These are phyloP conservation scores for Zaprionus obscuricornis DNA, from an alignment of 2,888 invertebrate species.

Conservation along the genomic window DNA sequence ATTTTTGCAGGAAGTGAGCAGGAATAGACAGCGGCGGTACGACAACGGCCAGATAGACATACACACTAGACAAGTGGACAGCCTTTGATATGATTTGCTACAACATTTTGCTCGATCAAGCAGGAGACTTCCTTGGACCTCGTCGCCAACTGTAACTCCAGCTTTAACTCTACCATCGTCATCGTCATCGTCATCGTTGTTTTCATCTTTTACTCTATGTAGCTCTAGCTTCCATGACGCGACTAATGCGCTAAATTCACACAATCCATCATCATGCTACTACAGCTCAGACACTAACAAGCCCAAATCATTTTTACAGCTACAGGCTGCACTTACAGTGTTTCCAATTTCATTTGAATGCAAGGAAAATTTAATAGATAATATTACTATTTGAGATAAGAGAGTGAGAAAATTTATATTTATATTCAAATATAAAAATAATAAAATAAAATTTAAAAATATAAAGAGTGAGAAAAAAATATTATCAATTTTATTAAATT, in stretches of 20 bases:
- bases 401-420: too few relatives aligned
- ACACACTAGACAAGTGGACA: conserved; percentile 25
- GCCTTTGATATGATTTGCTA: conserved; percentile 55
- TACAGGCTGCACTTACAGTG: conserved; percentile 39
- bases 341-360: background rate
- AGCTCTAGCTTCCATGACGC: conserved; percentile 61
- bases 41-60: conserved; percentile 24
- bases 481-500: background rate
- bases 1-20: conserved; percentile 45
- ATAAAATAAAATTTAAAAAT: too few relatives aligned
- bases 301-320: conserved; percentile 77
- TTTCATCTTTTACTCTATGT: conserved; percentile 37
- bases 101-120: conserved; percentile 27
- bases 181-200: conserved; percentile 38
- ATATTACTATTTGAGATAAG: conserved; percentile 10
- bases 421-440: too few relatives aligned
- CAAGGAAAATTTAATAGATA: background rate
- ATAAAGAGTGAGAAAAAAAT: background rate
- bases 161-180: too few relatives aligned
- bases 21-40: conserved; percentile 19
- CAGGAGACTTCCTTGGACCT: conserved; percentile 10
- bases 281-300: conserved; percentile 79
- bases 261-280: conserved; percentile 81
- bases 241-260: conserved; percentile 82
- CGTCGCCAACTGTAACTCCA: background rate